Base-by-base conservation (phyloP, 2,888 invertebrate species). In the Hirtodrosophila histrioides region DNA sequence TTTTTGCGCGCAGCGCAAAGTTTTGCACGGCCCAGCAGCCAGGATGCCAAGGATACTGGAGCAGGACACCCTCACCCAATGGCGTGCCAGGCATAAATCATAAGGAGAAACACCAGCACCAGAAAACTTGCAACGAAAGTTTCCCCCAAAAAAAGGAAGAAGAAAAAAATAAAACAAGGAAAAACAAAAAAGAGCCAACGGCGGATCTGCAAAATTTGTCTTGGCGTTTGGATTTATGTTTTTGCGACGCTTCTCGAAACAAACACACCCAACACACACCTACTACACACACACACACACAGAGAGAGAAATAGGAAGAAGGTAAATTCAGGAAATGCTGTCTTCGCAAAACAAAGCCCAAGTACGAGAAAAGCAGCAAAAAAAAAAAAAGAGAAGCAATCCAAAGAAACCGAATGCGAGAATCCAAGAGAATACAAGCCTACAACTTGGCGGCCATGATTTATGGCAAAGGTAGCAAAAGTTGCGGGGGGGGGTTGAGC, bases 171-270 rank as follows among this genome's bases (percentile, higher is more conserved):
- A n/a, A 35, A 40, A 4, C 33, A 33, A 29, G 17, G 29, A 8
- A 45, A 8, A 44, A 12, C 43, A 41, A 40, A 43, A 43, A 39
- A 60, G 61, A 62, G 44, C 67, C 64, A 70, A 62, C 85, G 69
- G 81, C 82, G 84, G 84, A 87, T 88, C 88, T 88, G 88, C 81
- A 77, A 88, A 88, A 88, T 88, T 88, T 88, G 88, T 88, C 89
- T 86, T 89, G 82, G 88, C 88, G 85, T 78, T 78, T 74, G 78
- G 86, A 89, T 89, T 89, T 88, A 89, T 78, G 78, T 78, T 78
- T 75, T 81, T 88, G 84, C 74, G 73, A 88, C 86, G 86, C 84
- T 77, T 75, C 75, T 79, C 71, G 78, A 70, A 85, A 88, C 82
- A 82, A 86, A 86, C 78, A 76, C 64, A 63, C 60, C 36, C 46